Evolutionary conservation across 2,888 invertebrate species (phyloP), one percentile per base, ranked within the genome.

Genomic region (Escarpia spicata): DNA sequence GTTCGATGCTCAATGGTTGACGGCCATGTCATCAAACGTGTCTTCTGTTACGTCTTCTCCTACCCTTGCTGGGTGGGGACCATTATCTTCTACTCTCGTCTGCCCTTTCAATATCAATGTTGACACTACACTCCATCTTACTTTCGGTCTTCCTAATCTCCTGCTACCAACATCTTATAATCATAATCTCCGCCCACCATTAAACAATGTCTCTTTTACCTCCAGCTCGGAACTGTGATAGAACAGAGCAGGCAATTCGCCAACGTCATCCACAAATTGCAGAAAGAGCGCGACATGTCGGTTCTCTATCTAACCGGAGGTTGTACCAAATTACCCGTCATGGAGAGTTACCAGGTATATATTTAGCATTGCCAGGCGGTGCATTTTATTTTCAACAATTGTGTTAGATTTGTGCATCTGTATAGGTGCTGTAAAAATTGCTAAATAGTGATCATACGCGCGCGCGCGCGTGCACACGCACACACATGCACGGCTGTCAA

Each of bases 271-370:
- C 94, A 95, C 91, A 93, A 94, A 43, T 94, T 95, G 4, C 95
- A 95, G 93, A 93, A 94, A 44, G 95, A 95, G 92, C 93, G 95
- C n/a, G 95, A 95, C 93, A 95, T 95, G 95, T 95, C 94, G 92
- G 94, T 94, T 15, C 92, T 95, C 15, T 95, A 95, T 75, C 94
- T 95, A 10, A 94, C 94, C 58, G 94, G 94, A 52, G 93, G 95
- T 10, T 75, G 75, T 75, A 75, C 75, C 75, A 75, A 75, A 6
- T 26, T 75, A 75, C 75, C 75, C 3, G 75, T 75, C n/a, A 75
- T 75, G n/a, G n/a, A 75, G 75, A 75, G 75, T 26, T 75, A 75
- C 26, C 75, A 75, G 75, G 75, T 75, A 75, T 9, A 52, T 52
- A 2, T 19, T 1, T 75, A 9, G 10, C 75, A 26, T 26, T 26